Percentiles rank a stretch among this genome's conserved stretches.
These are phyloP conservation scores for Otus sunia DNA, from an alignment of 2,113 vertebrate genomes.

Conservation along the genomic window DNA sequence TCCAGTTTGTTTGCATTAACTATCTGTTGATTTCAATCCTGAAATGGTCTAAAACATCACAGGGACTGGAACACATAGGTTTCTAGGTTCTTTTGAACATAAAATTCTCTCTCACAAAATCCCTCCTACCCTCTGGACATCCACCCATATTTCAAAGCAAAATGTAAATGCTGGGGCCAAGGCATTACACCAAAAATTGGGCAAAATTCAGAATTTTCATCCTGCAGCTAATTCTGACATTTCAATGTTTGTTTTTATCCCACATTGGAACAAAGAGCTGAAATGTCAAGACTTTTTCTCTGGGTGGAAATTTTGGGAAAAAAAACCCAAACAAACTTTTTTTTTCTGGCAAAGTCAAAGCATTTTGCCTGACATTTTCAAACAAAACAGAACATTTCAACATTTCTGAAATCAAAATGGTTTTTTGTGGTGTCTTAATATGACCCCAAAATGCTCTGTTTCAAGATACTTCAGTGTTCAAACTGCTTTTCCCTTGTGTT, in stretches of 20 bases:
- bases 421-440: slow-evolving; percentile 17
- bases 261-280: slow-evolving; percentile 34
- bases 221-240: slow-evolving; percentile 48
- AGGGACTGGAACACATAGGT: neutral
- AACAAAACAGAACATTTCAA: slow-evolving; percentile 48
- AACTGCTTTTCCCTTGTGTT: neutral
- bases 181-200: neutral
- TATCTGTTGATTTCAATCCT: neutral
- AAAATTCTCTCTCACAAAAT: neutral
- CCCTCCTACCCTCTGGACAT: neutral
- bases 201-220: slow-evolving; percentile 38
- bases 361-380: slow-evolving; percentile 48
- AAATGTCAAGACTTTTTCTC: slow-evolving; percentile 50
- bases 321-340: neutral
- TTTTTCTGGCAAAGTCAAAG: slow-evolving; percentile 8
- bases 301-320: slow-evolving; percentile 2
- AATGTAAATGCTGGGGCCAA: slow-evolving; percentile 14
- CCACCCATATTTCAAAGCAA: slow-evolving; percentile 12
- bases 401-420: slow-evolving; percentile 41
- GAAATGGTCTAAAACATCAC: neutral
- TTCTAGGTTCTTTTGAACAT: neutral
- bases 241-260: slow-evolving; percentile 50
- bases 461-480: neutral
- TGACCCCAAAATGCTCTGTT: neutral
- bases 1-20: neutral